phyloP scores from a whole-genome alignment of 1,140 invertebrate genomes.

The Batillaria attramentaria region DNA sequence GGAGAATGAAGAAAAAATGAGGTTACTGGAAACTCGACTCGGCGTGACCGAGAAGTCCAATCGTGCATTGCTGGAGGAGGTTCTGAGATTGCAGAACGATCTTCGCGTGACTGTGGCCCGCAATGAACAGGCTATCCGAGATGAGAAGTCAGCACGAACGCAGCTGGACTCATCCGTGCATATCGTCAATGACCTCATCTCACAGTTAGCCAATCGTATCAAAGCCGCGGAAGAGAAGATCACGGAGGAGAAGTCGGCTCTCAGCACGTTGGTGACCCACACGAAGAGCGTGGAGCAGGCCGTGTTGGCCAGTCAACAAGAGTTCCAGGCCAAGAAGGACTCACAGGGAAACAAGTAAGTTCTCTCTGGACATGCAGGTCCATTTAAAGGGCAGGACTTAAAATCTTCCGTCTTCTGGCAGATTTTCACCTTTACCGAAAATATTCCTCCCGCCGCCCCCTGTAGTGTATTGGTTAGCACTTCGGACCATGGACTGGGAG shows the following conservation, averaged over 20 bases:
- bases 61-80: constrained; percentile 69
- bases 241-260: constrained; percentile 63
- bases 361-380: too few relatives aligned
- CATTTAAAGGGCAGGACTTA: not conserved
- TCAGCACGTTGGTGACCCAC: constrained; percentile 65
- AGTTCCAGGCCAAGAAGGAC: constrained; percentile 64
- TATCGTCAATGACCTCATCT: constrained; percentile 65
- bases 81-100: constrained; percentile 69
- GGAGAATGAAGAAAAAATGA: constrained; percentile 61
- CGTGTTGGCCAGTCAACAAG: constrained; percentile 66
- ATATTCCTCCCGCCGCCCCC: too few relatives aligned
- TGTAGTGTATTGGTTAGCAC: too few relatives aligned
- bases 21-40: constrained; percentile 66
- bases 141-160: constrained; percentile 63
- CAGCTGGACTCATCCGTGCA: constrained; percentile 65
- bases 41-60: constrained; percentile 69
- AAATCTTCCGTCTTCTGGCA: not conserved
- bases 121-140: constrained; percentile 63
- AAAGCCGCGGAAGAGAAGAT: constrained; percentile 67
- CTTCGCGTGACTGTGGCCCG: constrained; percentile 57
- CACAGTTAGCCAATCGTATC: constrained; percentile 63
- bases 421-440: not conserved
- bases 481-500: too few relatives aligned
- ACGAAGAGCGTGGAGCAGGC: constrained; percentile 70
- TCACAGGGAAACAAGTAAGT: constrained; percentile 60